These are phyloP conservation scores for Adrianichthys oophorus DNA, from an alignment of 2,797 vertebrate genomes.

Conservation along the genomic window DNA sequence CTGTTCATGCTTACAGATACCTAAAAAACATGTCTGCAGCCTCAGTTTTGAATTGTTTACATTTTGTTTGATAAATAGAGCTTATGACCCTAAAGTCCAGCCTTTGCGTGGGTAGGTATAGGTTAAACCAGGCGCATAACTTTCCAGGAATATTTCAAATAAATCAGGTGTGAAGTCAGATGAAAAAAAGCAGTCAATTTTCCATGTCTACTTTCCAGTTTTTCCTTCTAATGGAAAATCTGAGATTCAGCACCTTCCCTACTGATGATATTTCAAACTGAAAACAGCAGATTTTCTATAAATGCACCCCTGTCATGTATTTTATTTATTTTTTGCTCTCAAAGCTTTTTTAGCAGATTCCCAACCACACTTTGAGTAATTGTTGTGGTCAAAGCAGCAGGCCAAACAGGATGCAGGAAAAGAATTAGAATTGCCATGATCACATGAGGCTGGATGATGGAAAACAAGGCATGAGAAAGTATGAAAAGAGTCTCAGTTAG, in stretches of 20 bases:
- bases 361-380: slow-evolving; percentile 61
- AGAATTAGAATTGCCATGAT: slow-evolving; percentile 59
- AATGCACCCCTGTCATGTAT: slow-evolving; percentile 46
- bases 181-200: slow-evolving; percentile 64
- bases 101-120: slow-evolving; percentile 49
- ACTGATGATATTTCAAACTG: slow-evolving; percentile 20
- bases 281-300: slow-evolving; percentile 21
- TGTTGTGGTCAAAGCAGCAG: slow-evolving; percentile 49
- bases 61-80: slow-evolving; percentile 60
- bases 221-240: slow-evolving; percentile 50
- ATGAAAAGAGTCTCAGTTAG: slow-evolving; percentile 45
- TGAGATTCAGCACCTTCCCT: slow-evolving; percentile 62
- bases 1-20: slow-evolving; percentile 68
- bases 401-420: slow-evolving; percentile 65
- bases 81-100: slow-evolving; percentile 43
- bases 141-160: slow-evolving; percentile 81
- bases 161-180: slow-evolving; percentile 78
- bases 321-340: slow-evolving; percentile 33
- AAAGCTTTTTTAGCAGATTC: slow-evolving; percentile 59
- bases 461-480: slow-evolving; percentile 42
- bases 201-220: slow-evolving; percentile 70
- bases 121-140: slow-evolving; percentile 58
- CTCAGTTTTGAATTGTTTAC: slow-evolving; percentile 64
- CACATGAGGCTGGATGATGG: slow-evolving; percentile 50
- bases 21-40: slow-evolving; percentile 56